Conservation (phyloP, 2,888 invertebrate species). For the Pristionchus arcanus region DNA sequence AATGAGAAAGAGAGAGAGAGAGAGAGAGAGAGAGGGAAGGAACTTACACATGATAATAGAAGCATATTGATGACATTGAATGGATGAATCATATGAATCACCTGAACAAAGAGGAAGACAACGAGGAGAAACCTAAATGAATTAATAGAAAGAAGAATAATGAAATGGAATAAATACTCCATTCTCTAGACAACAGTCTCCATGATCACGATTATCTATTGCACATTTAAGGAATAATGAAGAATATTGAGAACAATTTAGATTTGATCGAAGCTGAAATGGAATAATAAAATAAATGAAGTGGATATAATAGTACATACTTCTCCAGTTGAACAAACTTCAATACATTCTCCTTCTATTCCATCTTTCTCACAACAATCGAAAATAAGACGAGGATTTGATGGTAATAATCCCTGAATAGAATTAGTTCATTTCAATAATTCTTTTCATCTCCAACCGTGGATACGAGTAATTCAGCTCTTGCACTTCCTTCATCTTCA, state of each 20-base stretch:
- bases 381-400: constrained; percentile 46
- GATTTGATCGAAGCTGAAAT: too few species aligned
- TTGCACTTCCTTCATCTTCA: background rate
- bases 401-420: constrained; percentile 34
- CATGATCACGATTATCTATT: constrained; percentile 65
- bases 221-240: constrained; percentile 65
- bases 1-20: background rate
- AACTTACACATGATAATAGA: constrained; percentile 4
- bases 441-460: background rate
- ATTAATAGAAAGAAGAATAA: background rate
- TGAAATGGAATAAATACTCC: constrained; percentile 54
- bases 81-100: constrained; percentile 53
- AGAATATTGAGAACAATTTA: constrained; percentile 49
- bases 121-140: constrained; percentile 18
- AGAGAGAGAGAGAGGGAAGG: background rate
- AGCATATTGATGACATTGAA: constrained; percentile 44
- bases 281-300: too few species aligned
- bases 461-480: constrained; percentile 42
- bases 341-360: constrained; percentile 61
- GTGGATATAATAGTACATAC: constrained; percentile 39
- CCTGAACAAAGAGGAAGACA: constrained; percentile 69
- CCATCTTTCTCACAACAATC: constrained; percentile 55
- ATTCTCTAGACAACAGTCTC: constrained; percentile 65
- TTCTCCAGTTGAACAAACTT: constrained; percentile 65
- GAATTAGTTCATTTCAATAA: too few species aligned